A percentile compares a stretch with the other conserved stretches of the same genome.
These are phyloP conservation scores for Anastrepha obliqua DNA, from an alignment of 1,140 invertebrate genomes.

Conservation along the genomic window DNA sequence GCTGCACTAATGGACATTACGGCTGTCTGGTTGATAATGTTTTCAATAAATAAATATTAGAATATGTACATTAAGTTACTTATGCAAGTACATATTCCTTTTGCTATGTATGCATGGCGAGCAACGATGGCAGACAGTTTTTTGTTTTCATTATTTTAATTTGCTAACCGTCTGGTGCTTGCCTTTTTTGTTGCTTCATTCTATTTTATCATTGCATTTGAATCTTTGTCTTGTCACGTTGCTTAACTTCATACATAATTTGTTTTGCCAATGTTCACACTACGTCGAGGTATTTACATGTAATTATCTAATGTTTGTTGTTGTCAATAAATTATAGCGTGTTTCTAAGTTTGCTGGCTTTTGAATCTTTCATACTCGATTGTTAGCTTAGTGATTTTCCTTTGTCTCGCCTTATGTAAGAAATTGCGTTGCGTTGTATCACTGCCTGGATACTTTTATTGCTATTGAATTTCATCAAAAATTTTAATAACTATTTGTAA, in stretches of 20 bases:
- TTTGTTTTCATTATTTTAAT: constrained; percentile 11
- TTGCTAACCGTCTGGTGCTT: background rate
- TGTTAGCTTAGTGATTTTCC: background rate
- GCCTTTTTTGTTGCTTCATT: background rate
- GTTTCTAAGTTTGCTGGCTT: background rate
- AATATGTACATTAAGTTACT: background rate
- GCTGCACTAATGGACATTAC: background rate
- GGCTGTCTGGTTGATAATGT: constrained; percentile 1
- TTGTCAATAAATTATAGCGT: constrained; percentile 13
- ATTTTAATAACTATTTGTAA: too few species aligned
- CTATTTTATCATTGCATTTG: background rate
- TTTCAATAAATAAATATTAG: constrained; percentile 4
- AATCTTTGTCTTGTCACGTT: constrained; percentile 21
- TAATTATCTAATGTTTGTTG: background rate
- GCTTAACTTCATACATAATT: background rate
- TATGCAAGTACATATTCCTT: background rate
- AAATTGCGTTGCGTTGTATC: background rate
- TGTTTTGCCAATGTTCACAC: background rate
- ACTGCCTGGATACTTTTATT: background rate
- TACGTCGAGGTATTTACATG: background rate
- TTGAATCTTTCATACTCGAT: background rate
- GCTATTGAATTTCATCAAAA: too few species aligned
- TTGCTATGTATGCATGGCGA: background rate
- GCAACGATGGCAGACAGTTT: background rate
- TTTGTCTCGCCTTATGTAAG: background rate